These are phyloP conservation scores for Leucania comma DNA, from an alignment of 2,888 invertebrate genomes.

Conservation along the genomic window DNA sequence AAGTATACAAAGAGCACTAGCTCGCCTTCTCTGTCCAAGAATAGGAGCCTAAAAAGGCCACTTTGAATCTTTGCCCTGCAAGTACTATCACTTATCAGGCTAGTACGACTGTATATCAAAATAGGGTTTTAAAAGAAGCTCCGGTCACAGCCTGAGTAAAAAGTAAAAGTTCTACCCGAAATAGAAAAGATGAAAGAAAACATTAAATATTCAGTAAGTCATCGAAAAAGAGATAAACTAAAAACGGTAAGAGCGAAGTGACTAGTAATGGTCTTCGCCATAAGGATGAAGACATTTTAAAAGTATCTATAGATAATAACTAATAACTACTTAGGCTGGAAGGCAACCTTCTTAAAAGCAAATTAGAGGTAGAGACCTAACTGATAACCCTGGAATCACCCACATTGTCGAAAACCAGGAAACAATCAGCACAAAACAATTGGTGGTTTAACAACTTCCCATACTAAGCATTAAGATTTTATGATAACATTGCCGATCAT, in stretches of 20 bases:
- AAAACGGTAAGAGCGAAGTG: not conserved
- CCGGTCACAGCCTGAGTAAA: not conserved
- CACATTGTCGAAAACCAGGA: conserved; percentile 3
- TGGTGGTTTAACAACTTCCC: conserved; percentile 16
- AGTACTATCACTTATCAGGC: no score
- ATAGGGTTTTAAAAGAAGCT: not conserved
- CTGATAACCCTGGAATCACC: not conserved
- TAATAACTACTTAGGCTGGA: no score
- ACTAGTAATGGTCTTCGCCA: not conserved
- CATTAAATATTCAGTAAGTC: not conserved
- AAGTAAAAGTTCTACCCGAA: not conserved
- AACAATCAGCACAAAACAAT: conserved; percentile 26
- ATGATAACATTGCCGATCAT: conserved; percentile 10
- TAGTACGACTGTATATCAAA: not conserved
- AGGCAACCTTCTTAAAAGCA: not conserved
- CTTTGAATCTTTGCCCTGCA: no score
- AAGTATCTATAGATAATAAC: not conserved
- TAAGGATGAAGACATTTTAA: not conserved
- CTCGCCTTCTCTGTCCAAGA: no score
- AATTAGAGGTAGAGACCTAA: not conserved
- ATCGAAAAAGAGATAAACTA: not conserved
- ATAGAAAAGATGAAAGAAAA: not conserved
- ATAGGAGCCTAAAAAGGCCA: no score
- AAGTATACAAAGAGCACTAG: no score
- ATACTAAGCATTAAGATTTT: conserved; percentile 10